Evolutionary conservation across 2,888 invertebrate species (phyloP).

Genomic region (Drosophila setosimentum): DNA sequence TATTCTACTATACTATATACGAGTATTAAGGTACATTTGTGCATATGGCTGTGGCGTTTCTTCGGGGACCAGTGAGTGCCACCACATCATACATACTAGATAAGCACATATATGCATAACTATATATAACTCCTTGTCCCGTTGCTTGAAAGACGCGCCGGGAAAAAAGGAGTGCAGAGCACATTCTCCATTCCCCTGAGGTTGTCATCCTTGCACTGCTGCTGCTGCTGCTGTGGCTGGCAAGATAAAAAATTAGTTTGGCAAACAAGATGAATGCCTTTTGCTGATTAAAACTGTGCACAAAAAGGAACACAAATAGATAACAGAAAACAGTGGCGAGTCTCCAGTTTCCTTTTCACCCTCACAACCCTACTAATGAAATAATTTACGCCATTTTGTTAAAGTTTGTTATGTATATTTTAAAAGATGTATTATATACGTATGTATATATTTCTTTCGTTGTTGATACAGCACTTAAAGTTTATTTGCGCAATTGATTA

Average conservation of each 20-base stretch:
- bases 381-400: slow-evolving; percentile 46
- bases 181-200: slow-evolving; percentile 7
- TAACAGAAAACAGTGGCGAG: slow-evolving; percentile 9
- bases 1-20: slow-evolving; percentile 10
- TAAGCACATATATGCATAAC: slow-evolving; percentile 19
- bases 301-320: slow-evolving; percentile 38
- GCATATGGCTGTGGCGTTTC: slow-evolving; percentile 55
- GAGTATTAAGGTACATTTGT: slow-evolving; percentile 13
- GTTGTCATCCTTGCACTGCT: slow-evolving; percentile 20
- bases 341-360: background rate
- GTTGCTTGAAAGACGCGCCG: slow-evolving; percentile 71
- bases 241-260: slow-evolving; percentile 80
- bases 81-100: slow-evolving; percentile 39
- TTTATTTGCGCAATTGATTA: slow-evolving; percentile 10
- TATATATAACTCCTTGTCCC: slow-evolving; percentile 61
- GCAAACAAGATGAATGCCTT: slow-evolving; percentile 83
- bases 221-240: slow-evolving; percentile 51
- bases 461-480: slow-evolving; percentile 15
- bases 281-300: slow-evolving; percentile 81
- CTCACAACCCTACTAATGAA: slow-evolving; percentile 40
- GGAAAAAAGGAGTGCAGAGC: slow-evolving; percentile 23
- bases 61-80: slow-evolving; percentile 68
- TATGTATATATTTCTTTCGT: slow-evolving; percentile 12
- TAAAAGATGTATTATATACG: slow-evolving; percentile 5
- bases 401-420: slow-evolving; percentile 14